phyloP scores from a whole-genome alignment of 1,140 invertebrate species.

The Trichonephila inaurata region DNA sequence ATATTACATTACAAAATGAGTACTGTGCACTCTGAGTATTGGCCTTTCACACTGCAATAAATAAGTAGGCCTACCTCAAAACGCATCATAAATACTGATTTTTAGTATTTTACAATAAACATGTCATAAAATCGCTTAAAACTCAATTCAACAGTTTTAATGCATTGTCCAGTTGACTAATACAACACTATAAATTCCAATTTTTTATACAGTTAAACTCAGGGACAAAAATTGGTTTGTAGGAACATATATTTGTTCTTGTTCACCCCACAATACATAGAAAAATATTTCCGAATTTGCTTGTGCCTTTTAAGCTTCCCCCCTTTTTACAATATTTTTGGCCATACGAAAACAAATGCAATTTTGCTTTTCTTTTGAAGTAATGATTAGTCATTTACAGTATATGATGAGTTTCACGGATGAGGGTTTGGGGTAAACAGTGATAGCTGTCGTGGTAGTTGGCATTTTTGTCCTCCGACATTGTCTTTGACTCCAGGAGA shows the following conservation, averaged over 20 bases:
- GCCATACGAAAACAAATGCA: conserved; percentile 33
- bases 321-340: background rate
- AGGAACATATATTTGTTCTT: conserved; percentile 56
- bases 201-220: background rate
- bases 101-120: conserved; percentile 25
- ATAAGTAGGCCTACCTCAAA: conserved; percentile 53
- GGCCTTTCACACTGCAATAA: conserved; percentile 56
- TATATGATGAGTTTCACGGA: conserved; percentile 56
- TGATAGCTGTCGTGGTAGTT: conserved; percentile 41
- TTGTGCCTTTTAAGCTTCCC: background rate
- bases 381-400: background rate
- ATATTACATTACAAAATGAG: conserved; percentile 64
- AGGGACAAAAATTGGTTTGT: conserved; percentile 19
- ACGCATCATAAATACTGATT: conserved; percentile 50
- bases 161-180: conserved; percentile 46
- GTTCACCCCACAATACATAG: conserved; percentile 12
- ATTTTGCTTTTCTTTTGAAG: background rate
- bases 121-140: conserved; percentile 22
- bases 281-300: conserved; percentile 22
- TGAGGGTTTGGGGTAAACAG: conserved; percentile 32
- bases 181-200: background rate
- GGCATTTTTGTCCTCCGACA: conserved; percentile 52
- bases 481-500: background rate
- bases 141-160: conserved; percentile 41
- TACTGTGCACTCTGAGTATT: background rate